A percentile compares a stretch with the other conserved stretches of the same genome.
phyloP scores from a whole-genome alignment of 2,113 vertebrate genomes.

The Sinosuthora webbiana region DNA sequence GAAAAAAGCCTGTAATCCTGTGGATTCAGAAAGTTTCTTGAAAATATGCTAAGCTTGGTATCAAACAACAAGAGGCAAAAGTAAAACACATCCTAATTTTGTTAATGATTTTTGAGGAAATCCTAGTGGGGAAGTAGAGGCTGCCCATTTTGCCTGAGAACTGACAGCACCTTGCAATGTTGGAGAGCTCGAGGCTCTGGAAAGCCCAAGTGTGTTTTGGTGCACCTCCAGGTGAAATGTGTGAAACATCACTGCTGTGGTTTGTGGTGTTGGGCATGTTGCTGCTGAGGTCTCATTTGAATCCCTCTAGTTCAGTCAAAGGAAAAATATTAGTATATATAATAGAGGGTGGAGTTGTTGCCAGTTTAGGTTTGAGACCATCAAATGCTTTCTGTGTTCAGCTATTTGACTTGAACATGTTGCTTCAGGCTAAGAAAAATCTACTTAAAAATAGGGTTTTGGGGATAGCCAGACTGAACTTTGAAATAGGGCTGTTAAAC shows the following conservation, averaged over 20 bases:
- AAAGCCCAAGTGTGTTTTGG: not conserved
- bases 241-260: not conserved
- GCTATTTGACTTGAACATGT: not conserved
- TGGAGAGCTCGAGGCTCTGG: not conserved
- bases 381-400: not conserved
- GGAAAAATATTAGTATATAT: not conserved
- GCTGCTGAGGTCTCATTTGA: not conserved
- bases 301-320: not conserved
- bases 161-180: accelerated
- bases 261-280: not conserved
- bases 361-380: not conserved
- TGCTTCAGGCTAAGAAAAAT: not conserved
- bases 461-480: not conserved
- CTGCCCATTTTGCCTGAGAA: accelerated
- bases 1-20: not conserved
- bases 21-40: not conserved
- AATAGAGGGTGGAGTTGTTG: not conserved
- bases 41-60: not conserved
- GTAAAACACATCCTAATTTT: not conserved
- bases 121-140: not conserved
- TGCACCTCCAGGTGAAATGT: not conserved
- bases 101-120: not conserved
- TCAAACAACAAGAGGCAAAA: not conserved
- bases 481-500: not conserved
- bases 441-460: not conserved